Conservation (phyloP, 1,140 invertebrate genomes). For the Spodoptera frugiperda region DNA sequence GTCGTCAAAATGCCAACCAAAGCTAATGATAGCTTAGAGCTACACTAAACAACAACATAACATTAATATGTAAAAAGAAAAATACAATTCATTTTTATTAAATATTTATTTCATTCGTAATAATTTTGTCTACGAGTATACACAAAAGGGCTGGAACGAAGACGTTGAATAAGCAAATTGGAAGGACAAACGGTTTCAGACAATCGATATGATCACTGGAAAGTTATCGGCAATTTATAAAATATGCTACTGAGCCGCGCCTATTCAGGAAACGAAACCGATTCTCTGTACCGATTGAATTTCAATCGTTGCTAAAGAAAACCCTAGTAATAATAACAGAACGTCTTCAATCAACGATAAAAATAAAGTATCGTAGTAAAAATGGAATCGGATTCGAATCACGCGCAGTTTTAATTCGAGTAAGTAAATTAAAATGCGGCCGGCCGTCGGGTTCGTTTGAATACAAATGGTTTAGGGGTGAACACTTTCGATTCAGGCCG, state of each 20-base stretch:
- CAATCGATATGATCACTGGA: constrained; percentile 65
- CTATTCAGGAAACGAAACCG: constrained; percentile 53
- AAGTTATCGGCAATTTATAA: constrained; percentile 70
- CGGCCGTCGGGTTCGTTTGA: constrained; percentile 70
- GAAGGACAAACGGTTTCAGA: constrained; percentile 67
- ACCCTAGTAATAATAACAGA: constrained; percentile 62
- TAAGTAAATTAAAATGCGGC: constrained; percentile 86
- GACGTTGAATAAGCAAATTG: constrained; percentile 64
- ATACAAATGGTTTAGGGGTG: constrained; percentile 82
- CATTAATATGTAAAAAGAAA: background rate
- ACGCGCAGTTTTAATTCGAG: constrained; percentile 84
- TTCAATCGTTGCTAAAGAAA: constrained; percentile 47
- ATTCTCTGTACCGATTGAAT: constrained; percentile 23
- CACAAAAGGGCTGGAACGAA: background rate
- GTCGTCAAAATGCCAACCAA: background rate
- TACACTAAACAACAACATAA: background rate
- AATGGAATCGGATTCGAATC: constrained; percentile 75
- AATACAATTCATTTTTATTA: background rate
- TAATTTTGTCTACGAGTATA: background rate
- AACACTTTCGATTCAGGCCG: constrained; percentile 74
- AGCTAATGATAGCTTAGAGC: background rate
- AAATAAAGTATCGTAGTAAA: constrained; percentile 78
- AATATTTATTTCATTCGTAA: constrained; percentile 2
- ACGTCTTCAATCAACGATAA: constrained; percentile 79
- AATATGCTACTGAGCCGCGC: constrained; percentile 63